Base-by-base conservation (phyloP, 2,888 invertebrate genomes). In the Caradrina clavipalpis region DNA sequence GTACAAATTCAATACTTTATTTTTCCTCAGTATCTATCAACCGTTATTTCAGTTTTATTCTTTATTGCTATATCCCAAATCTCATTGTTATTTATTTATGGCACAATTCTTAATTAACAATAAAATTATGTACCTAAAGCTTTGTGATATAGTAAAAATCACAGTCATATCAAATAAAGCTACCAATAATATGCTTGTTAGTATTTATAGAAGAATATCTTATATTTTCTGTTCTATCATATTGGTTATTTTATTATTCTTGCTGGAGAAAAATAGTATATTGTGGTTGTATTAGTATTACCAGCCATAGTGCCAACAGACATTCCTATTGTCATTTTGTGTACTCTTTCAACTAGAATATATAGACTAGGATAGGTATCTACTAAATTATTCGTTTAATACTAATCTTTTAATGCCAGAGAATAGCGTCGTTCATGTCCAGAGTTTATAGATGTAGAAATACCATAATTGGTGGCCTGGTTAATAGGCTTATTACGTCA, bases 161-260 rank as follows among this genome's bases (percentile, higher is more conserved):
- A 39, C 6, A 65, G 1, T 2, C 49, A 8, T 6, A 15, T 3
- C 22, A 47, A 15, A 57, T 31, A 7, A 50, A 31, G 15, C 6
- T 7, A 0, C 17, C 35, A 45, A 59, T 59, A 17, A 22, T 13
- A 1, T 39, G 54, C 11, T 35, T 15, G 42, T 45, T 10, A 19
- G 4, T 21, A 61, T 71, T 47, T 69, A 51, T 17, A 21, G n/a
- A 35, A 22, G 17, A 51, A 21, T 11, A 21, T 45, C 0, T 7
- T 6, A 51, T 13, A 26, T 26, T 61, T 47, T 39, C n/a, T 45
- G 0, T 45, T 45, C 1, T n/a, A 21, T 45, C 15, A n/a, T 49
- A n/a, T 69, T 42, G 22, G 10, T 35, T 59, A 22, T 45, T 26
- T 47, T 54, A 15, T 69, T 70, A 49, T 49, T 49, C 5, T 42